Evolutionary conservation across 1,140 invertebrate species (phyloP).

Genomic region (Glossosoma conforme): DNA sequence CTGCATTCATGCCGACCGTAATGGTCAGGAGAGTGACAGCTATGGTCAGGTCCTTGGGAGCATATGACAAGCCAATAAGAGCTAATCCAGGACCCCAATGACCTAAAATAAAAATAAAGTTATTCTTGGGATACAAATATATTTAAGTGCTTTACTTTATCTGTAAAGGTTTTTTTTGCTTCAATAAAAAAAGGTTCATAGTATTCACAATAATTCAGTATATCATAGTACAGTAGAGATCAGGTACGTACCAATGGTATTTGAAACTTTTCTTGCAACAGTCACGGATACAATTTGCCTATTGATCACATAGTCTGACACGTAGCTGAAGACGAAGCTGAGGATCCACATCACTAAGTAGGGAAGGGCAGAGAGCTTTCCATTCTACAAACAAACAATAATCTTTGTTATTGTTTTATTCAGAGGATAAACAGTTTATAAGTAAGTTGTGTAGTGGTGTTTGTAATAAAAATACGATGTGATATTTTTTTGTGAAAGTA

Average conservation of each 20-base stretch:
- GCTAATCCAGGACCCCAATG: slow-evolving; percentile 54
- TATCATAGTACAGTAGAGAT: too few relatives aligned
- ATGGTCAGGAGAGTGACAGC: slow-evolving; percentile 55
- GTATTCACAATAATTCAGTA: slow-evolving; percentile 6
- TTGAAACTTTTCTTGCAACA: slow-evolving; percentile 39
- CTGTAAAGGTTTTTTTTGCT: not conserved
- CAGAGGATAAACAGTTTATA: not conserved
- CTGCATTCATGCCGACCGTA: slow-evolving; percentile 68
- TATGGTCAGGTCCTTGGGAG: slow-evolving; percentile 41
- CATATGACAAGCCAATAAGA: slow-evolving; percentile 55
- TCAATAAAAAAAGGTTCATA: not conserved
- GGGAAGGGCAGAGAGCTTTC: slow-evolving; percentile 68
- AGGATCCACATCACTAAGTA: slow-evolving; percentile 66
- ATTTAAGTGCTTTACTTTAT: too few relatives aligned
- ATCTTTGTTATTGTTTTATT: not conserved
- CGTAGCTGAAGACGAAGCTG: slow-evolving; percentile 52
- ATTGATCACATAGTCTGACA: slow-evolving; percentile 54
- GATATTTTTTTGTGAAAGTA: too few relatives aligned
- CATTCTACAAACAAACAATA: slow-evolving; percentile 56
- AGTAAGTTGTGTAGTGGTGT: too few relatives aligned
- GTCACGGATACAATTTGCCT: slow-evolving; percentile 45
- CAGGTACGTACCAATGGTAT: slow-evolving; percentile 38
- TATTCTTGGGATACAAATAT: too few relatives aligned
- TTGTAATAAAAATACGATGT: too few relatives aligned
- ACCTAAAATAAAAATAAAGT: slow-evolving; percentile 39